Evolutionary conservation across 1,140 invertebrate species (phyloP), one percentile per base, ranked within the genome.

Genomic region (Drosophila obscura): DNA sequence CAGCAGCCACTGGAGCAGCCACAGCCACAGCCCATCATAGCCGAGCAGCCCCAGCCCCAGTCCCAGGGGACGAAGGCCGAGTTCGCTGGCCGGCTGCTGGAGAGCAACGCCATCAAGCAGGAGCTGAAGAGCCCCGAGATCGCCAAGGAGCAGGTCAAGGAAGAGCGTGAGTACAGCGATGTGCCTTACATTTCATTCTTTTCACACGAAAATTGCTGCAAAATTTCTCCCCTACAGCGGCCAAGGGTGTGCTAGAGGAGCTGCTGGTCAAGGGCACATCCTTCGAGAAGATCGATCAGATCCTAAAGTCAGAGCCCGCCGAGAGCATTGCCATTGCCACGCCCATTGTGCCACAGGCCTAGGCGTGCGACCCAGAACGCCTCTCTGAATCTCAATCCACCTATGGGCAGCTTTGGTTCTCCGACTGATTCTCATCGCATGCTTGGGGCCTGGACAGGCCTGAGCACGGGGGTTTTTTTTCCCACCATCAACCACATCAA

Each of bases 371-470:
- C 57, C 51, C 45, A 52, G 43, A 60, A 58, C 53, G 6, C 31
- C 64, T 51, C 71, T 63, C 49, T 71, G 62, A 49, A 85, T 61
- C 74, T 68, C 74, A 62, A 16, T 39, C 63, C 71, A 50, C 50
- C 71, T 80, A 73, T 80, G 83, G 83, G 83, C 65, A 83, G 57
- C 76, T 88, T 88, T 88, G 83, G 83, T 88, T 84, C 76, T 88
- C 65, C 75, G 77, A 77, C 66, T 78, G 58, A 63, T 66, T 81
- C 71, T 80, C 57, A 68, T 80, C 53, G 56, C 71, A 77, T 67
- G 78, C 71, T 52, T 44, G 64, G 24, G 64, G 24, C 35, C 15
- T 35, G 24, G 39, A 44, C 31, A 43, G 35, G 51, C 56, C 65
- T 71, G 56, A 51, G 83, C 71, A 79, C 67, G 48, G 83, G 82